These are phyloP conservation scores for Dexiosoma caninum DNA, from an alignment of 2,888 invertebrate species.

Conservation along the genomic window DNA sequence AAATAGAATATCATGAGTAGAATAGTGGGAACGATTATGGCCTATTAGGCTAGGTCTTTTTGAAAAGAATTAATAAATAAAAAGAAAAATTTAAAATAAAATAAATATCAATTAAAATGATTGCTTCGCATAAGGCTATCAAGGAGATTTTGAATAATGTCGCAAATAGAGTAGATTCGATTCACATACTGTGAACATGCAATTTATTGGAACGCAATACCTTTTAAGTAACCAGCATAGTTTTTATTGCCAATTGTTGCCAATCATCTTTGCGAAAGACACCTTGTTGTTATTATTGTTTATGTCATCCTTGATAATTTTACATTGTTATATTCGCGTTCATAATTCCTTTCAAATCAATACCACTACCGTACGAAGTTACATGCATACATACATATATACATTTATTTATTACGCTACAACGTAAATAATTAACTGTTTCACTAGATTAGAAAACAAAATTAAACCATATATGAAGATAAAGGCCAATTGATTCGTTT, in stretches of 20 bases:
- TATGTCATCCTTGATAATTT: conserved; percentile 41
- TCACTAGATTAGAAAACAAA: conserved; percentile 43
- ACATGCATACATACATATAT: no score
- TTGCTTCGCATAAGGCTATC: no score
- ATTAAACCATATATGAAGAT: conserved; percentile 45
- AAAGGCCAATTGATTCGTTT: conserved; percentile 35
- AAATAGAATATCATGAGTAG: no score
- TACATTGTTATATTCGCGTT: conserved; percentile 15
- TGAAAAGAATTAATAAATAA: no score
- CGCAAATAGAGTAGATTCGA: no score
- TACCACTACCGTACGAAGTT: background rate
- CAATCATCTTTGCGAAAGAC: conserved; percentile 5
- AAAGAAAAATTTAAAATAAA: no score
- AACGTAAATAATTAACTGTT: conserved; percentile 35
- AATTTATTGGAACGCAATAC: background rate
- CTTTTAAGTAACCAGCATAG: conserved; percentile 9
- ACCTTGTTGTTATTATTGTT: conserved; percentile 28
- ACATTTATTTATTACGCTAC: background rate
- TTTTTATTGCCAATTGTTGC: background rate
- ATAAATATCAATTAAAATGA: no score
- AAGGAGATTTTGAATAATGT: no score
- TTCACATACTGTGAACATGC: no score
- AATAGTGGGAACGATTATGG: no score
- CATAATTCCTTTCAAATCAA: background rate
- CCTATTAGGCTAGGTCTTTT: no score